Percentiles rank a stretch among this genome's conserved stretches.
phyloP scores from a whole-genome alignment of 2,888 invertebrate species.

The Tuberolachnus salignus region DNA sequence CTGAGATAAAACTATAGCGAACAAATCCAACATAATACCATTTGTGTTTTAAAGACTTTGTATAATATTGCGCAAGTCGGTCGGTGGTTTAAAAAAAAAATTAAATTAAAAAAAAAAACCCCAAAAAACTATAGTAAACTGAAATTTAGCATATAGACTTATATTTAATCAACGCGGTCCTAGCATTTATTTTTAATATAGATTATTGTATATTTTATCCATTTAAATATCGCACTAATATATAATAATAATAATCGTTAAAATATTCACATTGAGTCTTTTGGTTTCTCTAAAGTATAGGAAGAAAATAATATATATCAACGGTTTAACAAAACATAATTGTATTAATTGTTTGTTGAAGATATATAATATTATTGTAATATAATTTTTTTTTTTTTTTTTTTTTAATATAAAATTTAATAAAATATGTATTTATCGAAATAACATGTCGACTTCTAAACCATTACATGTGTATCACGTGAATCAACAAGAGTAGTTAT shows the following conservation, averaged over 20 bases:
- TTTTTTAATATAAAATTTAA: slow-evolving; percentile 8
- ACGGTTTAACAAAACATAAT: background rate
- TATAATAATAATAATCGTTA: no score
- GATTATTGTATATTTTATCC: slow-evolving; percentile 13
- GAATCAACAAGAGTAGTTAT: slow-evolving; percentile 42
- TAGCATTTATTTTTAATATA: slow-evolving; percentile 53
- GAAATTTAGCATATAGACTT: slow-evolving; percentile 44
- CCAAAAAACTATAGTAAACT: slow-evolving; percentile 26
- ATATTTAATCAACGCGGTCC: slow-evolving; percentile 37
- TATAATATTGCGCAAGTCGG: background rate
- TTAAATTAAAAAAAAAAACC: no score
- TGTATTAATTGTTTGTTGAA: slow-evolving; percentile 10
- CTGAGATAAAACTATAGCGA: slow-evolving; percentile 50
- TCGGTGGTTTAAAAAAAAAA: slow-evolving; percentile 34
- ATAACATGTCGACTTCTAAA: slow-evolving; percentile 26
- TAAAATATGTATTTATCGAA: slow-evolving; percentile 10
- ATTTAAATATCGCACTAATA: slow-evolving; percentile 32
- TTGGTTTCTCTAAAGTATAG: slow-evolving; percentile 18
- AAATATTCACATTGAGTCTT: slow-evolving; percentile 29
- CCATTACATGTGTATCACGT: slow-evolving; percentile 21
- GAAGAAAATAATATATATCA: slow-evolving; percentile 17
- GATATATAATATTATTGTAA: slow-evolving; percentile 34
- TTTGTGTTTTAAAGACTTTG: slow-evolving; percentile 41
- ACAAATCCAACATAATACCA: slow-evolving; percentile 40
- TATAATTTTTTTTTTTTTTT: slow-evolving; percentile 16